Evolutionary conservation across 2,888 invertebrate genomes (phyloP), one percentile per base, ranked within the genome.

Genomic region (Pristionchus mayeri): DNA sequence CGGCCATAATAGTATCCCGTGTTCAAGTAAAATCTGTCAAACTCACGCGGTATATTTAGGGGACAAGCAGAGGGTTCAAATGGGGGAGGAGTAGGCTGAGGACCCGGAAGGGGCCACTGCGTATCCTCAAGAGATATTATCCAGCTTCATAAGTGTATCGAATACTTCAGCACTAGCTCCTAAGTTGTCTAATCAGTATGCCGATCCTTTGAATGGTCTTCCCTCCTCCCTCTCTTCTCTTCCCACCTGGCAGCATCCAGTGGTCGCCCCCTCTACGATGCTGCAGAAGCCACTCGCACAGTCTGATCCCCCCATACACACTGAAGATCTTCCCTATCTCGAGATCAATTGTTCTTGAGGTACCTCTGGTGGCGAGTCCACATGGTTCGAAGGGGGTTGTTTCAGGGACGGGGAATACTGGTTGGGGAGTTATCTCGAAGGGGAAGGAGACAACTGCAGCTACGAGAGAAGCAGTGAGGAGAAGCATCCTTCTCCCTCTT

Each of bases 181-280:
- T n/a, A n/a, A n/a, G n/a, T n/a, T n/a, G n/a, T n/a, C n/a, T n/a
- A n/a, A n/a, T n/a, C n/a, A n/a, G n/a, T n/a, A n/a, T n/a, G n/a
- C n/a, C n/a, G n/a, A n/a, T n/a, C n/a, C n/a, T n/a, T n/a, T n/a
- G n/a, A n/a, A n/a, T n/a, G n/a, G n/a, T n/a, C n/a, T n/a, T n/a
- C n/a, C n/a, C n/a, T n/a, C n/a, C n/a, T n/a, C n/a, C n/a, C n/a
- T n/a, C n/a, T n/a, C n/a, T n/a, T n/a, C n/a, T 6, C 16, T 11
- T 34, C 11, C 16, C 37, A 67, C 67, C 67, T 67, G 67, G 37
- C 67, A 67, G 67, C 67, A 67, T 67, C 67, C 67, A 6, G 67
- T 67, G 37, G 67, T 18, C 21, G 34, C 67, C 1, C 34, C 34
- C 3, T 34, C 37, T 1, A 37, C 40, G n/a, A 67, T 37, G 27